These are phyloP conservation scores for Brenthis hecate DNA, from an alignment of 2,888 invertebrate species.

Conservation along the genomic window DNA sequence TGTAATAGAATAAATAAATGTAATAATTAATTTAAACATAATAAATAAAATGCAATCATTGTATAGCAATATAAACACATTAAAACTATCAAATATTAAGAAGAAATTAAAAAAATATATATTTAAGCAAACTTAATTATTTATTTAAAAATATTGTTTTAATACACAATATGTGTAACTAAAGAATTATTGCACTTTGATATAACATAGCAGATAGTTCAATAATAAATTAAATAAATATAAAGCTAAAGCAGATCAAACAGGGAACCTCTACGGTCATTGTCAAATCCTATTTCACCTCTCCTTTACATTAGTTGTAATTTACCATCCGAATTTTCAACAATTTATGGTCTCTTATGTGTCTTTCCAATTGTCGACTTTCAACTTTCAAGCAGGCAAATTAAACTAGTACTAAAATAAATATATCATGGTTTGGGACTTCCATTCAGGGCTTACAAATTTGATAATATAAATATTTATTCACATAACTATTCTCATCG, in stretches of 20 bases:
- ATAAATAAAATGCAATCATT: conserved; percentile 7
- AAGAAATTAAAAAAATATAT: too few relatives aligned
- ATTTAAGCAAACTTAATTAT: too few relatives aligned
- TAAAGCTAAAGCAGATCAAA: conserved; percentile 23
- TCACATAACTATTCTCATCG: conserved; percentile 32
- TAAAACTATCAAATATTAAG: too few relatives aligned
- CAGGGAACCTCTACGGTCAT: not conserved
- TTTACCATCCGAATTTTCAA: conserved; percentile 4
- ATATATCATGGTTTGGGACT: conserved; percentile 13
- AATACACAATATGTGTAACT: not conserved
- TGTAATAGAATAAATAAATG: not conserved
- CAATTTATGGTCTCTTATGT: not conserved
- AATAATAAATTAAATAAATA: not conserved
- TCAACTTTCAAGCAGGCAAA: conserved; percentile 24
- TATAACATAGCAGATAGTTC: not conserved
- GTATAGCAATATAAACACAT: too few relatives aligned
- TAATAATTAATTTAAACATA: not conserved
- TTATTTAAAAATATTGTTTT: not conserved
- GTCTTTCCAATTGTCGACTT: not conserved
- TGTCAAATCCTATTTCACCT: conserved; percentile 11
- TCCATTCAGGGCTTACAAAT: conserved; percentile 27
- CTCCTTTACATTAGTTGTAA: conserved; percentile 6
- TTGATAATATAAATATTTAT: conserved; percentile 24
- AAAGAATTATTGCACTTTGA: conserved; percentile 10
- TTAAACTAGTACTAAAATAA: conserved; percentile 14